Percentiles rank a stretch among this genome's conserved stretches.
Conservation (phyloP, 2,113 vertebrate species). For the Microtus ochrogaster region DNA sequence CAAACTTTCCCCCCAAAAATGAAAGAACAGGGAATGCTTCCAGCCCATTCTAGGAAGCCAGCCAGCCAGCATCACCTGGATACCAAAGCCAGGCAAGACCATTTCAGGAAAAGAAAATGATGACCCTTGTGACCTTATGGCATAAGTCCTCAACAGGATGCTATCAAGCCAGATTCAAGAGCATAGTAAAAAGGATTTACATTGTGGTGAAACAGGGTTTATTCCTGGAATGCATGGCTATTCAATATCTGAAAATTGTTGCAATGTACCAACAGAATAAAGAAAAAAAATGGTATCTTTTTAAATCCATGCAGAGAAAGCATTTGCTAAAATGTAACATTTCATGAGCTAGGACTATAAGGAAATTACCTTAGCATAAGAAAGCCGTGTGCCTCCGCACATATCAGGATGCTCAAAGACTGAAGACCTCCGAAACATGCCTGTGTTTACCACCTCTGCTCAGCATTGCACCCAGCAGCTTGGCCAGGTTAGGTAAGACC, state of each 20-base stretch:
- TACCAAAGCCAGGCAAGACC: background rate
- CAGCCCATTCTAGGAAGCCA: background rate
- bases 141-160: background rate
- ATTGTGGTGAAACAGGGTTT: background rate
- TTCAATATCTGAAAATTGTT: background rate
- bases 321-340: background rate
- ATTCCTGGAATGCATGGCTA: background rate
- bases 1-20: background rate
- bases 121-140: background rate
- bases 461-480: background rate
- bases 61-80: background rate
- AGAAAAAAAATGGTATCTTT: background rate
- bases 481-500: background rate
- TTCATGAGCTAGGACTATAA: background rate
- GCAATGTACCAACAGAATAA: background rate
- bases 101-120: background rate
- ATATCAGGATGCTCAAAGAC: background rate
- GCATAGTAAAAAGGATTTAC: background rate
- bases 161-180: background rate
- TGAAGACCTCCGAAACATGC: background rate
- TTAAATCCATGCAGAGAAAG: background rate
- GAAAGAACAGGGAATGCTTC: background rate
- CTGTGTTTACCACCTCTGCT: background rate
- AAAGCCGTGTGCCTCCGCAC: background rate
- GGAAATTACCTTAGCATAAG: background rate